phyloP scores from a whole-genome alignment of 2,888 invertebrate species.

The Xylota sylvarum region DNA sequence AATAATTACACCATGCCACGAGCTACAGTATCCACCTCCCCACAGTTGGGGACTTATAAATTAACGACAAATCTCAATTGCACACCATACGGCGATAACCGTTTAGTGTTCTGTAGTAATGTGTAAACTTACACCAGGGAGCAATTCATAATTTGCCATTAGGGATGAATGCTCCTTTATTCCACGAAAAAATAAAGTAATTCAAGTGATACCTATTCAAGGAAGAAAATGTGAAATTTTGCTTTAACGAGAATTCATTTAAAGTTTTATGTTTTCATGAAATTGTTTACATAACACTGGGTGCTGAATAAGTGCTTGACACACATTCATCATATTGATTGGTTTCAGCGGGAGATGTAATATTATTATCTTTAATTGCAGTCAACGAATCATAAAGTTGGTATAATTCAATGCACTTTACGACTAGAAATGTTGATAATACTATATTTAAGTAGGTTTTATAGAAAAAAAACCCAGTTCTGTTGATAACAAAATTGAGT shows the following conservation, averaged over 20 bases:
- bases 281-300: slow-evolving; percentile 1
- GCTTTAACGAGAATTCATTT: slow-evolving; percentile 1
- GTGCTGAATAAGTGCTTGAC: slow-evolving; percentile 17
- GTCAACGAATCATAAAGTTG: neutral
- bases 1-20: slow-evolving; percentile 30
- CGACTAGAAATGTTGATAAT: neutral
- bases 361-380: slow-evolving; percentile 2
- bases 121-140: slow-evolving; percentile 62
- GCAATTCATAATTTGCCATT: slow-evolving; percentile 51
- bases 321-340: slow-evolving; percentile 6
- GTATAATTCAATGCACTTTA: neutral
- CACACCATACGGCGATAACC: slow-evolving; percentile 41
- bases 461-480: neutral
- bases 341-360: slow-evolving; percentile 5
- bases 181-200: slow-evolving; percentile 8
- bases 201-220: slow-evolving; percentile 5
- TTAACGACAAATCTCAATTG: slow-evolving; percentile 51
- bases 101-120: slow-evolving; percentile 48
- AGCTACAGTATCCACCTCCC: neutral
- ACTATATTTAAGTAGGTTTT: no score
- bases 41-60: slow-evolving; percentile 14
- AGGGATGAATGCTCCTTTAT: slow-evolving; percentile 56
- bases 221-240: neutral
- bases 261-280: slow-evolving; percentile 23
- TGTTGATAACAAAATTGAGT: neutral